These are phyloP conservation scores for Cephus pulcher DNA, from an alignment of 2,888 invertebrate genomes.

Conservation along the genomic window DNA sequence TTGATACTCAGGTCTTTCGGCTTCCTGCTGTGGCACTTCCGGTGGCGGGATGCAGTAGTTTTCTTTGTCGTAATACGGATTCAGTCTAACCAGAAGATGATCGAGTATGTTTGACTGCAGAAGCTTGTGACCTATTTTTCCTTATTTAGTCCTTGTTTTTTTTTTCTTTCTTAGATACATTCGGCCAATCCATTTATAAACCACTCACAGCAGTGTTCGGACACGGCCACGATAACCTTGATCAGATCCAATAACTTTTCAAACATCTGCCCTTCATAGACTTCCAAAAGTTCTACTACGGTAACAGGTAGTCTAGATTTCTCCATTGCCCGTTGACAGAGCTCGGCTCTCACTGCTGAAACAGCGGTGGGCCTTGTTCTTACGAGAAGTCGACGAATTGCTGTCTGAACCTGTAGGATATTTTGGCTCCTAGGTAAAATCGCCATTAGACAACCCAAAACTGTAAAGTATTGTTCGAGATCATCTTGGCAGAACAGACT, in stretches of 20 bases:
- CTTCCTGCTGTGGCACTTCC: conserved; percentile 20
- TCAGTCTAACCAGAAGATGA: conserved; percentile 56
- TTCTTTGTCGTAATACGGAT: conserved; percentile 51
- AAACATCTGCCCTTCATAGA: conserved; percentile 52
- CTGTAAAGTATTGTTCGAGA: conserved; percentile 58
- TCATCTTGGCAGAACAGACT: conserved; percentile 36
- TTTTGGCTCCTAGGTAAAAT: conserved; percentile 41
- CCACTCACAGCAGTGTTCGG: conserved; percentile 53
- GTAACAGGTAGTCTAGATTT: conserved; percentile 59
- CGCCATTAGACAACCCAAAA: conserved; percentile 55
- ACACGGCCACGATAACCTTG: conserved; percentile 47
- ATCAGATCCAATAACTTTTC: conserved; percentile 51
- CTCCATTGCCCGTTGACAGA: conserved; percentile 45
- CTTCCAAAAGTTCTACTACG: conserved; percentile 51
- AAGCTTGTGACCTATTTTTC: conserved; percentile 54
- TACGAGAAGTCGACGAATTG: conserved; percentile 39
- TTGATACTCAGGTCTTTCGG: conserved; percentile 21
- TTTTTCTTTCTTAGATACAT: not conserved
- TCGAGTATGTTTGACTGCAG: conserved; percentile 56
- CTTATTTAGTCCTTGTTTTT: not conserved
- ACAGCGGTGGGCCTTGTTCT: conserved; percentile 12
- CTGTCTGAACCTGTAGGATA: conserved; percentile 33
- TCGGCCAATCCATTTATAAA: not conserved
- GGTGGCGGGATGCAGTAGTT: conserved; percentile 32
- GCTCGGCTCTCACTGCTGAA: conserved; percentile 37